Evolutionary conservation across 2,113 vertebrate genomes (phyloP), one percentile per base, ranked within the genome.

Genomic region (Platysteira castanea): DNA sequence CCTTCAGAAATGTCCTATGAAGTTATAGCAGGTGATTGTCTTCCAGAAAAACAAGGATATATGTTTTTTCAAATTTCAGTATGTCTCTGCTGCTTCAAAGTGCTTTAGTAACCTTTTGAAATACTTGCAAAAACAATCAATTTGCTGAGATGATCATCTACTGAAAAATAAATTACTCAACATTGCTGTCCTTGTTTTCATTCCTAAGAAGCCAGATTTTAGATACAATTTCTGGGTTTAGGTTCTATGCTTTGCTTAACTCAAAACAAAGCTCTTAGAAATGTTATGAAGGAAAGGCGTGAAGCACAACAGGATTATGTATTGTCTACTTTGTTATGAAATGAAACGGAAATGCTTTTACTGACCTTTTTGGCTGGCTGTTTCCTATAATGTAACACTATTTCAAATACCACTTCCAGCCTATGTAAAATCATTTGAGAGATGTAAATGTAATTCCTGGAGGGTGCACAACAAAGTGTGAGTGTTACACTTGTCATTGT

Each of bases 81-180:
- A 28, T 31, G 33, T 75, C 60, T 74, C 67, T 53, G 30, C 44
- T 71, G 12, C 37, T 75, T 91, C 56, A 26, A 82, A 79, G 13
- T 61, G 60, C 56, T 74, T 92, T 53, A 54, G 44, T 27, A 81
- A 81, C 39, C 39, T 74, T 70, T 46, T 35, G 54, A 89, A 92
- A 71, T 8, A 46, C 15, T 89, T 33, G 21, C 11, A 20, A 5
- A 80, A 73, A 15, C 39, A 84, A 80, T 52, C 47, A 39, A 31
- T 59, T 78, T 69, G 57, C 46, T 44, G 44, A 70, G 35, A 61
- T 37, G 14, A 68, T 71, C 23, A 78, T 78, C 61, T 20, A 19
- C 31, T 78, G 70, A 89, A 95, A 78, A 93, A 90, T 20, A 94
- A 96, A 86, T 78, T 64, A 95, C 47, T 91, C 64, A 30, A 7